Evolutionary conservation across 2,113 vertebrate species (phyloP).

Genomic region (Rhinopithecus roxellana): DNA sequence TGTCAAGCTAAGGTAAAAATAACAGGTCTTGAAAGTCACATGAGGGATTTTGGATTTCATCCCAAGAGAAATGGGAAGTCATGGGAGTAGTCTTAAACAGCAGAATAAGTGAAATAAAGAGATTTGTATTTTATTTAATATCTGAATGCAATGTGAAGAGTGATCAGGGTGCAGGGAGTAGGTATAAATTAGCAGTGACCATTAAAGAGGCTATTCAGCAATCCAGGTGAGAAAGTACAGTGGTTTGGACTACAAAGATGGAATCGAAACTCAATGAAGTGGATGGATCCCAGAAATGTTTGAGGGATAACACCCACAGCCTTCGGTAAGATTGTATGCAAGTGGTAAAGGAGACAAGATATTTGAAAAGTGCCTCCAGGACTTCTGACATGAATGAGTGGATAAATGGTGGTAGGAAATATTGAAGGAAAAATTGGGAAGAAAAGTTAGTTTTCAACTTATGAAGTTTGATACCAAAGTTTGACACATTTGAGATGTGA

Average conservation of each 20-base stretch:
- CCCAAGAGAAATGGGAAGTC: not conserved
- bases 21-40: not conserved
- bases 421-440: not conserved
- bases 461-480: not conserved
- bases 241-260: not conserved
- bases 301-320: not conserved
- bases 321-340: not conserved
- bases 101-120: not conserved
- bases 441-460: not conserved
- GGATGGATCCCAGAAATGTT: not conserved
- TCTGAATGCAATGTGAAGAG: not conserved
- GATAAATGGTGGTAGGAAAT: not conserved
- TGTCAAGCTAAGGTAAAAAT: not conserved
- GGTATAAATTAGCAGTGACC: not conserved
- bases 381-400: not conserved
- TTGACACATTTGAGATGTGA: not conserved
- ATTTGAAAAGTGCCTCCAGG: not conserved
- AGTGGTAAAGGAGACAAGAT: not conserved
- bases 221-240: not conserved
- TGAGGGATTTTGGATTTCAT: not conserved
- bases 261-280: not conserved
- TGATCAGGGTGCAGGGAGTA: not conserved
- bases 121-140: not conserved
- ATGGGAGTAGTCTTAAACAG: not conserved
- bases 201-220: not conserved